phyloP scores from a whole-genome alignment of 1,140 invertebrate genomes.

The Platorchestia sp. region DNA sequence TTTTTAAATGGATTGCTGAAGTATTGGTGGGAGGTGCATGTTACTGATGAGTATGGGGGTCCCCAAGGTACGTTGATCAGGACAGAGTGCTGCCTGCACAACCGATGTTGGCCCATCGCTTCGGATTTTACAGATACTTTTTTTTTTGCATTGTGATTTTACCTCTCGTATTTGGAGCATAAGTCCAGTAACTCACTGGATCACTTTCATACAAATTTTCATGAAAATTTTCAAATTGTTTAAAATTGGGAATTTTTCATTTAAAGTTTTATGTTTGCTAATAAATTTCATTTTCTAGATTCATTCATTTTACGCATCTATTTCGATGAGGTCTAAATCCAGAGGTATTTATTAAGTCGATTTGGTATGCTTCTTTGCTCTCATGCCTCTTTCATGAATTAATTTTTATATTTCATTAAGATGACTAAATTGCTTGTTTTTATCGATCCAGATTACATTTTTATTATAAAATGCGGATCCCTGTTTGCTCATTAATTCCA shows the following conservation, averaged over 20 bases:
- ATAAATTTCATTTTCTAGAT: not conserved
- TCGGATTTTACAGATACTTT: not conserved
- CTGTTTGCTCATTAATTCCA: not conserved
- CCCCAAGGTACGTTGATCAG: slow-evolving; percentile 28
- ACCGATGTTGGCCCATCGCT: not conserved
- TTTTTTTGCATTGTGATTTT: not conserved
- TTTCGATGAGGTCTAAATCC: not conserved
- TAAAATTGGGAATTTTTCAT: not conserved
- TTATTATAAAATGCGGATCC: not conserved
- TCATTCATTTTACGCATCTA: not conserved
- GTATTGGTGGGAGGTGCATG: slow-evolving; percentile 43
- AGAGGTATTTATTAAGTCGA: not conserved
- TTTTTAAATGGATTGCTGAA: slow-evolving; percentile 55
- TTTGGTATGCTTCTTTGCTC: not conserved
- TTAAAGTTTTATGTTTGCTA: not conserved
- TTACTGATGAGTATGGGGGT: not conserved
- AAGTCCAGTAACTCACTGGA: not conserved
- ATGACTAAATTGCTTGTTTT: not conserved
- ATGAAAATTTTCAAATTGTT: not conserved
- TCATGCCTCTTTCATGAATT: not conserved
- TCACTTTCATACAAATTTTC: not conserved
- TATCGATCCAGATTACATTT: not conserved
- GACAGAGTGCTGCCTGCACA: not conserved
- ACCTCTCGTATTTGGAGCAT: no score
- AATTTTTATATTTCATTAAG: not conserved